Conservation (phyloP, 2,113 vertebrate species). For the Saimiri boliviensis region DNA sequence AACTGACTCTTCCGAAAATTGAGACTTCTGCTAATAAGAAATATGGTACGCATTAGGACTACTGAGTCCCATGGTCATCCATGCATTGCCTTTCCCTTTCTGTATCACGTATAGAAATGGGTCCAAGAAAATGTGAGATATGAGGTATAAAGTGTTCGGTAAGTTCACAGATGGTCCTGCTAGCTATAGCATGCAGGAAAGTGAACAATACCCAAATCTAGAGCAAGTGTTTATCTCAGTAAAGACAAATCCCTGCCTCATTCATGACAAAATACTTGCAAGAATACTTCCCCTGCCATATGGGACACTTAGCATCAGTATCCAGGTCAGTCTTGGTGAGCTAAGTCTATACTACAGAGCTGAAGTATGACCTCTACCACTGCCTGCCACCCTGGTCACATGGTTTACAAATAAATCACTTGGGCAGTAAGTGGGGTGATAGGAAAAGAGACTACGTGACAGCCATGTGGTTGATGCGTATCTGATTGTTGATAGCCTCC, state of each 20-base stretch:
- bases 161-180: background rate
- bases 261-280: background rate
- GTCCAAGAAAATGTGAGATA: background rate
- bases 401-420: background rate
- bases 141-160: background rate
- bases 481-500: background rate
- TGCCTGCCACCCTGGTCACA: background rate
- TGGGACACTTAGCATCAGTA: background rate
- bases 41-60: background rate
- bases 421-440: too few species aligned
- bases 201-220: background rate
- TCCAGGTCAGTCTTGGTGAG: background rate
- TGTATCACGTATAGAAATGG: background rate
- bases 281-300: background rate
- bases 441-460: background rate
- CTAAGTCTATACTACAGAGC: background rate
- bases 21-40: background rate
- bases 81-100: background rate
- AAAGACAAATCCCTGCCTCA: background rate
- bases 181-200: background rate
- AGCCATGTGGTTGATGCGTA: accelerated
- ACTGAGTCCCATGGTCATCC: too few species aligned
- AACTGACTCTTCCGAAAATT: background rate
- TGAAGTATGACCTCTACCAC: accelerated
- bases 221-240: background rate